These are phyloP conservation scores for Phocoena phocoena DNA, from an alignment of 2,113 vertebrate genomes.

Conservation along the genomic window DNA sequence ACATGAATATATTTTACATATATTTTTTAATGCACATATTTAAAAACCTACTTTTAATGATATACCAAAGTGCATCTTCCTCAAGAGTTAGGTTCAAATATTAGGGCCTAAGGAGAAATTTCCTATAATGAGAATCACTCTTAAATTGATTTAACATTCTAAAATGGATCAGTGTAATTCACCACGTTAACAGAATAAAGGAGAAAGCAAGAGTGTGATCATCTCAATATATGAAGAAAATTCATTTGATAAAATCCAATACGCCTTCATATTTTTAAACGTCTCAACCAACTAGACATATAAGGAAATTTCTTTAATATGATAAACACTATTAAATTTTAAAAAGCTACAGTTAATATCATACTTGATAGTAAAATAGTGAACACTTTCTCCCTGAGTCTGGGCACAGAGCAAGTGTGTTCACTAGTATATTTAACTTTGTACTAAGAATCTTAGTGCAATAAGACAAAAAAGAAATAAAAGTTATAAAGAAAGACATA, in stretches of 20 bases:
- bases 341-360: neutral
- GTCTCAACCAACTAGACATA: neutral
- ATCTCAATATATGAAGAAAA: neutral
- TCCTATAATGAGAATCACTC: neutral
- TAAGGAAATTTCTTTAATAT: neutral
- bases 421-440: neutral
- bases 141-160: neutral
- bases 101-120: neutral
- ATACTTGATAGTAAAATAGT: neutral
- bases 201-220: neutral
- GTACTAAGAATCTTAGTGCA: neutral
- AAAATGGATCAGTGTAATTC: neutral
- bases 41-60: neutral
- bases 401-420: neutral
- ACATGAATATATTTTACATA: neutral
- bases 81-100: neutral
- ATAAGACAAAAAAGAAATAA: neutral
- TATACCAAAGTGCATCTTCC: neutral
- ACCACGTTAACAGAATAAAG: neutral
- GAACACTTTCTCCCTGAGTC: neutral
- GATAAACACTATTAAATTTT: neutral
- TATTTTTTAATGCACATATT: neutral
- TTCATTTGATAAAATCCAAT: neutral
- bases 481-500: neutral
- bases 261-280: neutral